Conservation (phyloP, 2,888 invertebrate genomes). For the Exocentrus adspersus region DNA sequence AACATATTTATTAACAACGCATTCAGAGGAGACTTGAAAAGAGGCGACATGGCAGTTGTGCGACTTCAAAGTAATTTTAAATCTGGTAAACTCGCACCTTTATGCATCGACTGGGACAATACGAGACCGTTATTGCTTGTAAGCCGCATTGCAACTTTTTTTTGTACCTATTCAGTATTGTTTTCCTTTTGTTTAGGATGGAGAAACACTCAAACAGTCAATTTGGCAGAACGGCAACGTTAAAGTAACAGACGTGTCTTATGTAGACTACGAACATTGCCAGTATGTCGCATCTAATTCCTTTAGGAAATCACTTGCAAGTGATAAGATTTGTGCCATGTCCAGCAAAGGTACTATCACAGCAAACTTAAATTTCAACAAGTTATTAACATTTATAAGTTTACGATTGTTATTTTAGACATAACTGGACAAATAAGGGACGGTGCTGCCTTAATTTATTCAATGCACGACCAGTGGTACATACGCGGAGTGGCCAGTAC, state of each 20-base stretch:
- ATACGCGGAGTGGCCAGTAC: background rate
- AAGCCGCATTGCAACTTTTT: background rate
- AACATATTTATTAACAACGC: background rate
- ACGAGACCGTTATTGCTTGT: background rate
- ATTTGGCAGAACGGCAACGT: background rate
- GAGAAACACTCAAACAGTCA: background rate
- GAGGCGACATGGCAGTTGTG: background rate
- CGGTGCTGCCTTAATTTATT: background rate
- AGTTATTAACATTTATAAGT: no score
- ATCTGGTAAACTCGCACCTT: background rate
- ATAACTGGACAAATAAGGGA: background rate
- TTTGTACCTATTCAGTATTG: no score
- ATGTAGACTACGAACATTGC: background rate
- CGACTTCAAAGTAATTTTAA: background rate
- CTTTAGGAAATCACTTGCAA: background rate
- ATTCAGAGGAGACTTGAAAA: background rate
- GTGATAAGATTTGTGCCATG: background rate
- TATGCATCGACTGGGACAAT: constrained; percentile 11
- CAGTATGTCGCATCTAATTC: background rate
- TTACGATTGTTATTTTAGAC: background rate
- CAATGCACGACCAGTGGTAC: background rate
- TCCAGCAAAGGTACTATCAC: background rate
- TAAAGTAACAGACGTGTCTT: background rate
- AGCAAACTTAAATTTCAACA: no score
- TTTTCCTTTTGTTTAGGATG: constrained; percentile 4